phyloP scores from a whole-genome alignment of 2,113 vertebrate genomes.

The Apteryx mantelli region DNA sequence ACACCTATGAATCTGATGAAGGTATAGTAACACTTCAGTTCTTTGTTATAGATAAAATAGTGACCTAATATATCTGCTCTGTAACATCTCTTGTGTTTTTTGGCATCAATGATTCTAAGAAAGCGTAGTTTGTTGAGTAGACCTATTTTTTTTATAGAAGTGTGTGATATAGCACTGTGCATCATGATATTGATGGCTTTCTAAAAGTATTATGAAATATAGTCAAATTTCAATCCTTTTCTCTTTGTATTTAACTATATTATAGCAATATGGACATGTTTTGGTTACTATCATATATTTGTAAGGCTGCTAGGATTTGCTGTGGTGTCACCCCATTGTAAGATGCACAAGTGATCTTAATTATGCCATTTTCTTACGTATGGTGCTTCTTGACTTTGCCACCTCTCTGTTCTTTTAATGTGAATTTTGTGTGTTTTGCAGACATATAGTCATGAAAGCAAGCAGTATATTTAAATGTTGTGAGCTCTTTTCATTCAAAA shows the following conservation, averaged over 20 bases:
- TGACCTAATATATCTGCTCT: not conserved
- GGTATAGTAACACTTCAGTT: slow-evolving; percentile 66
- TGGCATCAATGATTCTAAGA: not conserved
- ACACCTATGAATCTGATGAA: slow-evolving; percentile 53
- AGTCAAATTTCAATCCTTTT: not conserved
- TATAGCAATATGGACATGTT: not conserved
- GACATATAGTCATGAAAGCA: not conserved
- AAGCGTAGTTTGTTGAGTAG: not conserved
- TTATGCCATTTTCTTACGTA: not conserved
- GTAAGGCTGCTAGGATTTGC: not conserved
- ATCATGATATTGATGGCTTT: not conserved
- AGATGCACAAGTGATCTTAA: not conserved
- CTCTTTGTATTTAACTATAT: not conserved
- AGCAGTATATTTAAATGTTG: not conserved
- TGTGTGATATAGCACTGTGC: not conserved
- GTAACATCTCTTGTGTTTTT: not conserved
- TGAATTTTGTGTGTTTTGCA: not conserved
- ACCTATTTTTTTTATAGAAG: not conserved
- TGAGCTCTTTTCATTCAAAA: not conserved
- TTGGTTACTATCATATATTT: not conserved
- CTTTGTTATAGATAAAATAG: not conserved
- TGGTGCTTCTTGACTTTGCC: not conserved
- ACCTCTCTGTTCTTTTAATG: not conserved
- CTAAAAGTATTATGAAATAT: not conserved
- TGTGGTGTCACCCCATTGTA: not conserved